Evolutionary conservation across 2,113 vertebrate species (phyloP).

Genomic region (Plecotus auritus): DNA sequence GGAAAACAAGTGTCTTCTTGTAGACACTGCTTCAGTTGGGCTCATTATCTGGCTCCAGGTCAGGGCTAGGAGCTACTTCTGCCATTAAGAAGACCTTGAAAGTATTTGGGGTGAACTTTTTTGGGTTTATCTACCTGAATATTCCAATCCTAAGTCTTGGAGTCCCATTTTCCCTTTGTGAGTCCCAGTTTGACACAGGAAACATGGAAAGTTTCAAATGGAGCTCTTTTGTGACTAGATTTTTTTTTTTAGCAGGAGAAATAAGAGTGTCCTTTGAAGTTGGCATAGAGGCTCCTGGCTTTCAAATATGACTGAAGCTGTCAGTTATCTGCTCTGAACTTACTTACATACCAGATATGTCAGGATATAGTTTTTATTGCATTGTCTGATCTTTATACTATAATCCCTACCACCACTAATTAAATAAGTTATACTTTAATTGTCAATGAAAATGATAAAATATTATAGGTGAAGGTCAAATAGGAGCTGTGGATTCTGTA

Average conservation of each 20-base stretch:
- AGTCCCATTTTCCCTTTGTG: not conserved
- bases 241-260: not conserved
- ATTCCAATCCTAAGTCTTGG: not conserved
- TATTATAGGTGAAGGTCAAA: not conserved
- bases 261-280: not conserved
- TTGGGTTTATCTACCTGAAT: not conserved
- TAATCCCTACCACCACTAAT: not conserved
- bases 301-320: not conserved
- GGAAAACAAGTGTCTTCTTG: too few relatives aligned
- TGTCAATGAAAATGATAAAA: not conserved
- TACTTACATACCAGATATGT: not conserved
- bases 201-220: not conserved
- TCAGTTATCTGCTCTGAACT: not conserved
- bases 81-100: not conserved
- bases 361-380: not conserved
- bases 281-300: not conserved
- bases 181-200: not conserved
- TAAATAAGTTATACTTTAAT: not conserved
- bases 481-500: not conserved
- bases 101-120: not conserved
- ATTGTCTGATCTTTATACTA: not conserved
- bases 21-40: not conserved
- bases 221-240: not conserved
- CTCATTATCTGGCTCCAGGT: rapidly evolving
- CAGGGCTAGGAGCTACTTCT: not conserved